These are phyloP conservation scores for Acanthurus lineatus DNA, from an alignment of 2,797 vertebrate species.

Conservation along the genomic window DNA sequence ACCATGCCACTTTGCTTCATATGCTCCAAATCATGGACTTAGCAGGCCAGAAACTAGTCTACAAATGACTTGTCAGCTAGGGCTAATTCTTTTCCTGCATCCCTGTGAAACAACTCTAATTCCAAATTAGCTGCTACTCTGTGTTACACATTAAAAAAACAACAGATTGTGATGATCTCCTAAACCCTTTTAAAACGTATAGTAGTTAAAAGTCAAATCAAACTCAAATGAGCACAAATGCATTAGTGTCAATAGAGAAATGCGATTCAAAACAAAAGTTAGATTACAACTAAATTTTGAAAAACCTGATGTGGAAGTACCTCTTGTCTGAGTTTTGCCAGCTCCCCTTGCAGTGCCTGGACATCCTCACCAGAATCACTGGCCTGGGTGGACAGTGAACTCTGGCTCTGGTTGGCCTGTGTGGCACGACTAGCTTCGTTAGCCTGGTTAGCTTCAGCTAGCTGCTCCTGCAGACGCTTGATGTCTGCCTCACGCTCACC, in stretches of 20 bases:
- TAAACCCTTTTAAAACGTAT: too few relatives aligned
- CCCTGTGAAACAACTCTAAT: not conserved
- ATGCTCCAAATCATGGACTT: not conserved
- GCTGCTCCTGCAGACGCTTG: slow-evolving; percentile 90
- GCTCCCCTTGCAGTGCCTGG: slow-evolving; percentile 86
- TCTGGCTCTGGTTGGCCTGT: slow-evolving; percentile 56
- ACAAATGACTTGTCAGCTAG: not conserved
- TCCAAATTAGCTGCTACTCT: too few relatives aligned
- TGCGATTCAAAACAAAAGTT: not conserved
- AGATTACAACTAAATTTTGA: not conserved
- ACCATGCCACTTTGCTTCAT: not conserved
- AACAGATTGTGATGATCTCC: too few relatives aligned
- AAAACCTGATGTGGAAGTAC: slow-evolving; percentile 41
- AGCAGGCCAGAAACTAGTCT: not conserved
- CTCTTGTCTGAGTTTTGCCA: slow-evolving; percentile 90
- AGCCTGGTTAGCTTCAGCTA: slow-evolving; percentile 72
- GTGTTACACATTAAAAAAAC: too few relatives aligned
- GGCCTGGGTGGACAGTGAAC: slow-evolving; percentile 51
- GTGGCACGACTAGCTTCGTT: slow-evolving; percentile 47
- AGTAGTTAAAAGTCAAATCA: not conserved
- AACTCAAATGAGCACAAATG: not conserved
- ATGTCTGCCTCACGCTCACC: slow-evolving; percentile 90
- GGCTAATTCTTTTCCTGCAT: not conserved
- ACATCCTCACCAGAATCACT: slow-evolving; percentile 50
- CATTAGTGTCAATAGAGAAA: not conserved